Base-by-base conservation (phyloP, 2,888 invertebrate genomes). In the Norana najaformis region DNA sequence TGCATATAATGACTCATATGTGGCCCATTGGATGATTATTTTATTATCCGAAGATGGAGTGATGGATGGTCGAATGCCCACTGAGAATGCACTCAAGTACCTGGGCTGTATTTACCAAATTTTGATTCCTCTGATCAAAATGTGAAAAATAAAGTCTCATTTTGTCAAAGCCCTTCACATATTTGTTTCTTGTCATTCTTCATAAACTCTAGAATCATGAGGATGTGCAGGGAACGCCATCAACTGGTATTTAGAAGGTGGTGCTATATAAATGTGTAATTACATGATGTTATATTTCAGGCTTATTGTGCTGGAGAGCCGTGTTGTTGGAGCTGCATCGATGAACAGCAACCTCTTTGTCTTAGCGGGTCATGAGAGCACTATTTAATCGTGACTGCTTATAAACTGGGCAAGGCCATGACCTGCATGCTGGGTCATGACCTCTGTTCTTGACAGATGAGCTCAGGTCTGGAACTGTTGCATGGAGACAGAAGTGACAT, bases 311-410 rank as follows among this genome's bases (percentile, higher is more conserved):
- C 95, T 99, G 93, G 98, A 98, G 95, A 98, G 98, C 95, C 97
- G 98, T 94, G 95, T 98, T 90, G 96, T 96, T 92, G 96, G 97
- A 90, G 94, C 95, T 88, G 94, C 94, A 35, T 93, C 93, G 30
- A 97, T 97, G 94, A 97, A 97, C 91, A 98, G 98, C 94, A 98
- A 98, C 95, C 96, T 99, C 92, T 98, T 98, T 95, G 98, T 99
- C 93, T 96, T 99, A 93, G 98, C 99, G 91, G 99, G 99, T 83
- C 99, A 99, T 95, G 99, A 99, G 95, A 94, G 94, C 92, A 94
- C 92, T 13, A 90, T 90, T 53, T 92, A 91, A 92, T n/a, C n/a
- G 69, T n/a, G 69, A 69, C 69, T 69, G 30, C 69, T 69, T n/a
- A 4, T 69, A 69, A 69, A 69, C 69, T 69, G 69, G n/a, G 69